phyloP scores from a whole-genome alignment of 2,113 vertebrate species.

The Psephotus haematonotus region DNA sequence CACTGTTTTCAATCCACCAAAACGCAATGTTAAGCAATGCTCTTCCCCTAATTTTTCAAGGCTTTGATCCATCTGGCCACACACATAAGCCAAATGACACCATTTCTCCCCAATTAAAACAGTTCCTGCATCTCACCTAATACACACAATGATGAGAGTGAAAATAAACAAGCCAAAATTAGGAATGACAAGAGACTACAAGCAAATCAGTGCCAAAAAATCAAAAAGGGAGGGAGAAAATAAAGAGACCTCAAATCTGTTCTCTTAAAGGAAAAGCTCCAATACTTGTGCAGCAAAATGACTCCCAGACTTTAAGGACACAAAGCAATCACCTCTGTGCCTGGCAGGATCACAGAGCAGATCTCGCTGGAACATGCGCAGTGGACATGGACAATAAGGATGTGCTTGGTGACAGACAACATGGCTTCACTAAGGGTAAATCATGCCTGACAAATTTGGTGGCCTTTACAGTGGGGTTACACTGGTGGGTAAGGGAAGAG shows the following conservation, averaged over 20 bases:
- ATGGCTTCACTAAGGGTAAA: not conserved
- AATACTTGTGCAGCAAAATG: not conserved
- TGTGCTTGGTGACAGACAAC: not conserved
- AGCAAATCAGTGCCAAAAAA: not conserved
- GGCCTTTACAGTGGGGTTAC: not conserved
- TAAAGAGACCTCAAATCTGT: not conserved
- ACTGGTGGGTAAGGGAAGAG: not conserved
- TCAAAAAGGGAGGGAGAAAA: not conserved
- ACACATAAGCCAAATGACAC: fast-evolving
- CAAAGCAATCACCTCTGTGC: not conserved
- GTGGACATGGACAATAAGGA: not conserved
- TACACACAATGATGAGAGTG: not conserved
- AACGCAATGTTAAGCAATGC: not conserved
- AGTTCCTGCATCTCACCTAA: not conserved
- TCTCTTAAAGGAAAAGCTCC: not conserved
- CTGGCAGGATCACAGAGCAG: not conserved
- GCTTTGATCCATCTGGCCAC: not conserved
- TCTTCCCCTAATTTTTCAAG: not conserved
- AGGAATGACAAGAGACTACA: not conserved
- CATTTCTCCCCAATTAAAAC: not conserved
- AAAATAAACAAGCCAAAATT: not conserved
- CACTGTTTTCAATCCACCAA: not conserved
- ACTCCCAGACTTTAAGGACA: not conserved
- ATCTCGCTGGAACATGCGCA: not conserved
- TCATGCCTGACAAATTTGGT: not conserved